Base-by-base conservation (phyloP, 1,140 invertebrate species). In the Papilio machaon region DNA sequence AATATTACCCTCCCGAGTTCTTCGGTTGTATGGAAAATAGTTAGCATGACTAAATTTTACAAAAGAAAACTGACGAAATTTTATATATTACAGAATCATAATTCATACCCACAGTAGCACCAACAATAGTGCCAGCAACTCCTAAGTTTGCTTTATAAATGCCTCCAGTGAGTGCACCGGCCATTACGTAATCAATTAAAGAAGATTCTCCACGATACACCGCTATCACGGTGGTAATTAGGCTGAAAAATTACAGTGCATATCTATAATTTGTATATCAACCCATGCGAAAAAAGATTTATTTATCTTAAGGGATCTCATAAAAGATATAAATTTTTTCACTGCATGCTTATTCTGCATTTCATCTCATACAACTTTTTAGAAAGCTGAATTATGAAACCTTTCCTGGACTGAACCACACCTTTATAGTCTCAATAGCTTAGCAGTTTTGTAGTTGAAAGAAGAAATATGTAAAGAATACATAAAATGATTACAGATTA, bases 161-260 rank as follows among this genome's bases (percentile, higher is more conserved):
- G 7, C 91, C 91, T 19, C 97, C 97, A 0, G 96, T 95, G 3
- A 96, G 8, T 0, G 94, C 89, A 38, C 97, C 97, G 4, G 96
- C 97, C 19, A 90, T 86, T 1, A 96, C 84, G 92, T 97, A 97
- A 87, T 97, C 96, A 15, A 96, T 81, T 23, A 97, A 83, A 2
- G 96, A 96, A 54, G 95, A 95, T 85, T 97, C 96, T 30, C 95
- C 96, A 81, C 96, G 90, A 86, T 97, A 97, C 2, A 96, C 95
- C 11, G 96, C 95, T 23, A 97, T 91, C n/a, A 91, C 87, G 23
- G 96, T 96, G 13, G 96, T 92, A 79, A 96, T 88, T 67, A 95
- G 90, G 85, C 97, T 97, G 85, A 95, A 92, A 47, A 79, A 80
- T 60, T 60, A 60, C 80, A 81, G 38, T 43, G 7, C 38, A 43